Evolutionary conservation across 2,797 vertebrate species (phyloP).

Genomic region (Cynodonichthys magdalenae): DNA sequence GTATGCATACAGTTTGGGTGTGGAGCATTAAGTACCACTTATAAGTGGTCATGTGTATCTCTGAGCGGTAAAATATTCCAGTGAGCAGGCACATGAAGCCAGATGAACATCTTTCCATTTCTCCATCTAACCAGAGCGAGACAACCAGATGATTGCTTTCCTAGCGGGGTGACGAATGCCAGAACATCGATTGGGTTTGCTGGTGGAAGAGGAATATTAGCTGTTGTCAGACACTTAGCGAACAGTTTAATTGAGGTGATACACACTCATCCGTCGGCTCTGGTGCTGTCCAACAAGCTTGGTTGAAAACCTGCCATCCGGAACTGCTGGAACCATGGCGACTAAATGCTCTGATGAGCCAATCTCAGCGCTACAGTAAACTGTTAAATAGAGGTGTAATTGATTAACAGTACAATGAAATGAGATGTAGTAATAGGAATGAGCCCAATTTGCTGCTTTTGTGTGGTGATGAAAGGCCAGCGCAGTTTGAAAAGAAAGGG

Average conservation of each 20-base stretch:
- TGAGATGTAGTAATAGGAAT: slow-evolving; percentile 50
- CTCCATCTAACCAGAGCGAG: slow-evolving; percentile 59
- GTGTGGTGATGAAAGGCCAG: slow-evolving; percentile 21
- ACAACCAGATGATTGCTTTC: slow-evolving; percentile 83
- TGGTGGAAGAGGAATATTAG: slow-evolving; percentile 82
- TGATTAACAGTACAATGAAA: slow-evolving; percentile 67
- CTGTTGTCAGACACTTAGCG: slow-evolving; percentile 84
- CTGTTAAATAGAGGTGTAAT: slow-evolving; percentile 69
- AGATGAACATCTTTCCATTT: slow-evolving; percentile 52
- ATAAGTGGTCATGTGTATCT: slow-evolving; percentile 6
- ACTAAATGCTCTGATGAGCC: slow-evolving; percentile 63
- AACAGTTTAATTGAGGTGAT: slow-evolving; percentile 83
- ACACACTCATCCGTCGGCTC: slow-evolving; percentile 76
- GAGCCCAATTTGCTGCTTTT: slow-evolving; percentile 21
- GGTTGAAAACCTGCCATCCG: slow-evolving; percentile 80
- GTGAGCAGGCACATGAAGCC: slow-evolving; percentile 20
- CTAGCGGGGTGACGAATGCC: slow-evolving; percentile 76
- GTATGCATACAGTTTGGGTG: background rate
- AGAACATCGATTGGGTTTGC: slow-evolving; percentile 81
- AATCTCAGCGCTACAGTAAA: slow-evolving; percentile 51
- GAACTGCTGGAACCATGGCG: slow-evolving; percentile 70
- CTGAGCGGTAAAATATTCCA: slow-evolving; percentile 14
- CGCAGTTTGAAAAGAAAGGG: background rate
- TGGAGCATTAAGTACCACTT: background rate
- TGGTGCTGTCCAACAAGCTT: slow-evolving; percentile 79